These are phyloP conservation scores for Drosophila navojoa DNA, from an alignment of 1,140 invertebrate species.

Conservation along the genomic window DNA sequence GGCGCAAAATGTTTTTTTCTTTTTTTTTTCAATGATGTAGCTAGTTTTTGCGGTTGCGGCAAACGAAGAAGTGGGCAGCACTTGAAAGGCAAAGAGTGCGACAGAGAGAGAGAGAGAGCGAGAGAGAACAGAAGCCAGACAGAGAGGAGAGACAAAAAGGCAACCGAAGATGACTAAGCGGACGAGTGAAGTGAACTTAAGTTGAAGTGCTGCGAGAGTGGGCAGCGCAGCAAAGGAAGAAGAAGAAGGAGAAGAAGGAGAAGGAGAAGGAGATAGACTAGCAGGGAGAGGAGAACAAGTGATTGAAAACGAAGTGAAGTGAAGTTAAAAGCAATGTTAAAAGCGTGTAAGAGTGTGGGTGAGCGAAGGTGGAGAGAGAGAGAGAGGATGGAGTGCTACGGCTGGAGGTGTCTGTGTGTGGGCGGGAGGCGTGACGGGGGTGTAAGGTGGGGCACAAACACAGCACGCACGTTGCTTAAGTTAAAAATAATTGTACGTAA, in stretches of 20 bases:
- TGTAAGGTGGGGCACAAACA: background rate
- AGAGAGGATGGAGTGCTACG: background rate
- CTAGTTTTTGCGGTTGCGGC: conserved; percentile 53
- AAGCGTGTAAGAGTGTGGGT: background rate
- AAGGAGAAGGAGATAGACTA: background rate
- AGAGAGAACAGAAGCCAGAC: background rate
- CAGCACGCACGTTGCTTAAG: conserved; percentile 33
- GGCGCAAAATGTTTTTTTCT: conserved; percentile 24
- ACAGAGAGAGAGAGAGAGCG: background rate
- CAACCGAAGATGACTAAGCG: conserved; percentile 37
- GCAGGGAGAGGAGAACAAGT: background rate
- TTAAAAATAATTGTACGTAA: conserved; percentile 74
- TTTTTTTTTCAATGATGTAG: conserved; percentile 14
- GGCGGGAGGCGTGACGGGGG: no score
- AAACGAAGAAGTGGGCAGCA: conserved; percentile 41
- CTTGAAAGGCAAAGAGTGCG: conserved; percentile 45
- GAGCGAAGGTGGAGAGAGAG: background rate
- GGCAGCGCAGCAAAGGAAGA: background rate
- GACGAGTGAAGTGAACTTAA: conserved; percentile 18
- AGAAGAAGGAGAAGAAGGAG: background rate
- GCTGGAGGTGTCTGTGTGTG: background rate
- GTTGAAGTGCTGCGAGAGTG: background rate
- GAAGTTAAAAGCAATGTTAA: conserved; percentile 5
- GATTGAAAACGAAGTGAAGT: conserved; percentile 8
- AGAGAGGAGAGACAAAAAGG: background rate